These are phyloP conservation scores for Cavia porcellus DNA, from an alignment of 2,113 vertebrate genomes.

Conservation along the genomic window DNA sequence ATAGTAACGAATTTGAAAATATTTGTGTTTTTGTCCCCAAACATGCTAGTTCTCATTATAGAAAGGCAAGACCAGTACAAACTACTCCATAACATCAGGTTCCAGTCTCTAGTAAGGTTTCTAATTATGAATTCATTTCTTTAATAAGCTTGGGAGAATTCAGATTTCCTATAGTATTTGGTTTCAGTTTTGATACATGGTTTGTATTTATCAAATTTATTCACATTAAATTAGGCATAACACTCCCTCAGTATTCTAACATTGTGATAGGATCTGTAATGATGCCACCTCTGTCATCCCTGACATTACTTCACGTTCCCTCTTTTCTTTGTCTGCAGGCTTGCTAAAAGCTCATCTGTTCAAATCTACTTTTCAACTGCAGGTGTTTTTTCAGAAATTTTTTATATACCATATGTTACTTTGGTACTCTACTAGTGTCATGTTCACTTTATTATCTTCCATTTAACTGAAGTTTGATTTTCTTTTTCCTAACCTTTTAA, in stretches of 20 bases:
- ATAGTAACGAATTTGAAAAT: neutral
- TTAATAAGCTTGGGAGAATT: neutral
- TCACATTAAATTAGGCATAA: neutral
- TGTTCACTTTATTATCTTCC: neutral
- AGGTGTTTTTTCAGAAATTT: neutral
- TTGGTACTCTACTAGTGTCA: neutral
- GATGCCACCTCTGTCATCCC: neutral
- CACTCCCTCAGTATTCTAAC: neutral
- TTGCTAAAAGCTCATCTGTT: neutral
- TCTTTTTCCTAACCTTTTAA: neutral
- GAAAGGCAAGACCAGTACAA: neutral
- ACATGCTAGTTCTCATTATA: neutral
- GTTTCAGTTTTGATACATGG: neutral
- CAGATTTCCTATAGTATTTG: neutral
- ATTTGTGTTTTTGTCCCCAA: neutral
- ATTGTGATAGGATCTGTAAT: neutral
- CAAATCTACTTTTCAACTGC: neutral
- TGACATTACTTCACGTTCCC: neutral
- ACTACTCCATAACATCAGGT: neutral
- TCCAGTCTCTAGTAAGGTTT: neutral
- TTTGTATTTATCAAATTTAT: neutral
- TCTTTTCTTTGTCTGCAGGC: neutral
- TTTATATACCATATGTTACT: neutral
- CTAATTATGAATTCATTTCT: neutral
- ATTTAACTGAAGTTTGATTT: neutral